Percentiles rank a stretch among this genome's conserved stretches.
Conservation (phyloP, 2,113 vertebrate species). For the Gallinago undulata region DNA sequence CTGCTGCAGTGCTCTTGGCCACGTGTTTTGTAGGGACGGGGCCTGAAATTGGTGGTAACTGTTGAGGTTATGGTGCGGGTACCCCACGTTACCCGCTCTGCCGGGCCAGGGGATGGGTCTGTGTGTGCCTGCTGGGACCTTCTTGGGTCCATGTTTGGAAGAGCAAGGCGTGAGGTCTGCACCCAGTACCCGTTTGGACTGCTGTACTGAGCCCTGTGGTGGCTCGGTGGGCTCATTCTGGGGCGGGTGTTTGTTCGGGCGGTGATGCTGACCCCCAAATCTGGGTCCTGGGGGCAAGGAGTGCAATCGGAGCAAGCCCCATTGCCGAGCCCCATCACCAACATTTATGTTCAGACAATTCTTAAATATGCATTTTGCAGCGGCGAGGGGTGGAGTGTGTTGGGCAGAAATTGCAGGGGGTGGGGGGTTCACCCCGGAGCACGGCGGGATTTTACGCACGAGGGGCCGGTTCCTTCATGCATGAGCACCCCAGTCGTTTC, state of each 20-base stretch:
- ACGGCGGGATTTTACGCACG: rapidly evolving
- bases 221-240: neutral
- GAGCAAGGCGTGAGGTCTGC: neutral
- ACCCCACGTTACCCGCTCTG: rapidly evolving
- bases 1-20: neutral
- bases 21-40: neutral
- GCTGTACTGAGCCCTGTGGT: rapidly evolving
- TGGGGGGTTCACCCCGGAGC: neutral
- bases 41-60: rapidly evolving
- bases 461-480: neutral
- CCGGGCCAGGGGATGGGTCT: neutral
- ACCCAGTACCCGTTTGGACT: rapidly evolving
- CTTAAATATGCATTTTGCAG: neutral
- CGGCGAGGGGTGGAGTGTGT: neutral
- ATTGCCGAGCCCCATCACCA: neutral
- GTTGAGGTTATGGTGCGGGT: rapidly evolving
- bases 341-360: neutral
- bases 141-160: rapidly evolving
- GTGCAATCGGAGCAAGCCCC: rapidly evolving
- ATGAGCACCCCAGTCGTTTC: neutral
- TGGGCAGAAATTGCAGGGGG: neutral
- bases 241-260: rapidly evolving
- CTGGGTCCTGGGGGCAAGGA: neutral
- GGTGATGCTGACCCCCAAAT: neutral
- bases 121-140: rapidly evolving